Percentiles rank a stretch among this genome's conserved stretches.
Conservation (phyloP, 2,113 vertebrate genomes). For the Bos taurus region ARS-UCD2.0 NC_037330.1:100283001-100283500, state of each 20-base stretch:
- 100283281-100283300: background rate
- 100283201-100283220: background rate
- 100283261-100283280: background rate
- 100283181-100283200: background rate
- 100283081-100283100: background rate
- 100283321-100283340: background rate
- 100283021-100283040: background rate
- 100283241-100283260: background rate
- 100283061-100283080: background rate
- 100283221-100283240: slow-evolving; percentile 11
- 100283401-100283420: background rate
- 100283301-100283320: background rate
- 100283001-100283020: background rate
- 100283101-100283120: background rate
- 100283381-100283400: background rate
- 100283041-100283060: background rate
- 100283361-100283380: background rate
- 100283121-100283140: background rate
- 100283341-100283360: background rate
- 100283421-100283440: background rate
- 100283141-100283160: background rate
- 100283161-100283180: background rate
- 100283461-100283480: background rate
- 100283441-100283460: background rate
- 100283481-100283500: background rate